Conservation (phyloP, 2,888 invertebrate genomes). For the Nemoura dubitans region DNA sequence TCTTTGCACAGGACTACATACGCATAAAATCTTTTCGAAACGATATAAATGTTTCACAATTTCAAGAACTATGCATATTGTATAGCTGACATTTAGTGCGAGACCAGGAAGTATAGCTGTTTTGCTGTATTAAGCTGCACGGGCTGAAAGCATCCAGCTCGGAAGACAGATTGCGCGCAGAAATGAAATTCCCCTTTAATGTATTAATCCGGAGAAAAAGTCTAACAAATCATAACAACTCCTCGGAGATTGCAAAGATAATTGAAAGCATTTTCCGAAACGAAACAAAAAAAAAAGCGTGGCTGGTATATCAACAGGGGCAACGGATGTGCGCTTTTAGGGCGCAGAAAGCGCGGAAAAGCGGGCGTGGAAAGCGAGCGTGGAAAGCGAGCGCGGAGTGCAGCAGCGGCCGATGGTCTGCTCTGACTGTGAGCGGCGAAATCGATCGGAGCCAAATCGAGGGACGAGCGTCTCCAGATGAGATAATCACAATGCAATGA, state of each 20-base stretch:
- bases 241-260: not conserved
- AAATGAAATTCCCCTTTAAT: not conserved
- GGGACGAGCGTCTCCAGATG: not conserved
- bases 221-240: slow-evolving; percentile 3
- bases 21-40: not conserved
- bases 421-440: too few relatives aligned
- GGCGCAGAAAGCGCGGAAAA: not conserved
- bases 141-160: not conserved
- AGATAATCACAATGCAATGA: not conserved
- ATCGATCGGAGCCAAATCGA: not conserved
- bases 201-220: not conserved
- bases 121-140: not conserved
- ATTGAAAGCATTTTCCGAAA: not conserved
- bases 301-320: not conserved
- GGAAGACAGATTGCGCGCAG: not conserved
- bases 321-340: not conserved
- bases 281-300: not conserved
- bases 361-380: not conserved
- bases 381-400: too few relatives aligned
- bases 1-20: not conserved
- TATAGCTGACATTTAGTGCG: slow-evolving; percentile 3
- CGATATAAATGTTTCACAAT: not conserved
- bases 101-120: not conserved
- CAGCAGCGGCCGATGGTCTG: too few relatives aligned
- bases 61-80: not conserved